These are phyloP conservation scores for Nannoperca australis DNA, from an alignment of 2,797 vertebrate genomes.

Conservation along the genomic window DNA sequence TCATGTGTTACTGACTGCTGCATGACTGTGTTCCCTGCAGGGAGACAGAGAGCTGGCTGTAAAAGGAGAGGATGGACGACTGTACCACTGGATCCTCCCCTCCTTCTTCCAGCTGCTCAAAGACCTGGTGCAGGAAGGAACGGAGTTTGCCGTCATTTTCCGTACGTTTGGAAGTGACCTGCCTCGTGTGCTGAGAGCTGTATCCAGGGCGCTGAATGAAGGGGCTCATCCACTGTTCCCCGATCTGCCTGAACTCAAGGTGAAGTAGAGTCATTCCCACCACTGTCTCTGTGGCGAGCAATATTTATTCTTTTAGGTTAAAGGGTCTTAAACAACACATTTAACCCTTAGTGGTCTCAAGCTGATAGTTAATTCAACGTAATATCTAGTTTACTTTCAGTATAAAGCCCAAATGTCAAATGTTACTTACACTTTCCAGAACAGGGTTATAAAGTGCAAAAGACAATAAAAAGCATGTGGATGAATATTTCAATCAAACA, in stretches of 20 bases:
- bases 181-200: conserved; percentile 79
- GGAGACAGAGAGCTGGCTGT: conserved; percentile 82
- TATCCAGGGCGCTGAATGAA: conserved; percentile 78
- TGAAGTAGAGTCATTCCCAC: conserved; percentile 43
- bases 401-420: not conserved
- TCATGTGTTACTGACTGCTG: not conserved
- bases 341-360: not conserved
- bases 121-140: conserved; percentile 79
- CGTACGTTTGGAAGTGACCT: conserved; percentile 91
- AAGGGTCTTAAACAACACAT: not conserved
- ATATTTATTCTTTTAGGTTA: not conserved
- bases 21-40: conserved; percentile 41
- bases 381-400: not conserved
- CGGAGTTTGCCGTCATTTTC: conserved; percentile 87
- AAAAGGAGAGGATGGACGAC: conserved; percentile 79
- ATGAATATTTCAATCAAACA: not conserved
- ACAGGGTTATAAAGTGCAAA: too few relatives aligned
- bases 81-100: conserved; percentile 91
- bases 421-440: too few relatives aligned
- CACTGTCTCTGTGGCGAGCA: not conserved
- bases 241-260: conserved; percentile 84
- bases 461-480: not conserved
- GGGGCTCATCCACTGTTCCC: conserved; percentile 90
- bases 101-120: conserved; percentile 91
- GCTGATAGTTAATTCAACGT: not conserved